A percentile compares a stretch with the other conserved stretches of the same genome.
These are phyloP conservation scores for Caenorhabditis angaria DNA, from an alignment of 2,888 invertebrate genomes.

Conservation along the genomic window DNA sequence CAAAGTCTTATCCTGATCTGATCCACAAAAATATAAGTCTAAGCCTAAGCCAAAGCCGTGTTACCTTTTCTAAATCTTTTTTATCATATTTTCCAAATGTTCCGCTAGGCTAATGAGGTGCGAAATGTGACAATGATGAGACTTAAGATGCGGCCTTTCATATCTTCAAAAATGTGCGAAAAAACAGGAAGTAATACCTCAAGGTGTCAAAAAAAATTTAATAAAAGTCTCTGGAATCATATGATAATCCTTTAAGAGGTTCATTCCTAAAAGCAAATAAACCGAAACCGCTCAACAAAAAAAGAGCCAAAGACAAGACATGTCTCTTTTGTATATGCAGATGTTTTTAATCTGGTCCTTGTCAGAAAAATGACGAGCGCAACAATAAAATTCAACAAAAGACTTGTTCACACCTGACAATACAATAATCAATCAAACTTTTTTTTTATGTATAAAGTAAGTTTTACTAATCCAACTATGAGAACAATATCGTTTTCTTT, in stretches of 20 bases:
- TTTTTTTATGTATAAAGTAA: not conserved
- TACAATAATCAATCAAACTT: conserved; percentile 5
- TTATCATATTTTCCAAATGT: too few relatives aligned
- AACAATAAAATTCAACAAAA: not conserved
- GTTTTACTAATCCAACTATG: not conserved
- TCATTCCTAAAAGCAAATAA: not conserved
- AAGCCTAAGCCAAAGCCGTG: too few relatives aligned
- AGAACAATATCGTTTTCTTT: conserved; percentile 9
- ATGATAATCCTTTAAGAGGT: not conserved
- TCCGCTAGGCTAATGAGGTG: too few relatives aligned
- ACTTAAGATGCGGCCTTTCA: not conserved
- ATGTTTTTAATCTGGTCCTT: conserved; percentile 7
- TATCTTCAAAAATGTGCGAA: conserved; percentile 3
- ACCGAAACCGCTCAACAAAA: not conserved
- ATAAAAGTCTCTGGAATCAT: not conserved
- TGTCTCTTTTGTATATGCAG: not conserved
- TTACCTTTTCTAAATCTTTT: too few relatives aligned
- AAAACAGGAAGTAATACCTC: conserved; percentile 10
- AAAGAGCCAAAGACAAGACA: not conserved
- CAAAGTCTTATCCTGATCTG: too few relatives aligned
- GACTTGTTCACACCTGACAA: conserved; percentile 7
- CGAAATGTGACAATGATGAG: not conserved
- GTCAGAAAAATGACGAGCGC: conserved; percentile 3
- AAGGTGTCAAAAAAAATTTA: conserved; percentile 5
- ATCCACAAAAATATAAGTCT: too few relatives aligned